Evolutionary conservation across 1,140 invertebrate genomes (phyloP).

Genomic region (Belonocnema kinseyi): DNA sequence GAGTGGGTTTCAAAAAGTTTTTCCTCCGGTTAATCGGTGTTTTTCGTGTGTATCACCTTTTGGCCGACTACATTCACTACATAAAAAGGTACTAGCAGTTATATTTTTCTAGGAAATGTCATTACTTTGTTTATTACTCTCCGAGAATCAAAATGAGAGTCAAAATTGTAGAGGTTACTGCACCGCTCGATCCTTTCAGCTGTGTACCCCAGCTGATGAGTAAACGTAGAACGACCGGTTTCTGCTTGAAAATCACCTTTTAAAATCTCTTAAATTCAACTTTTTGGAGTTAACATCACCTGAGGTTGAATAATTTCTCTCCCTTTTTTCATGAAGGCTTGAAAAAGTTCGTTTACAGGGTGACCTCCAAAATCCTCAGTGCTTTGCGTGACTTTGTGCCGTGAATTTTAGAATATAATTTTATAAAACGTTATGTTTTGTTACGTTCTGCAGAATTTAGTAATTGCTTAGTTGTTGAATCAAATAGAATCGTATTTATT

Average conservation of each 20-base stretch:
- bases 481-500: not conserved
- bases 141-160: not conserved
- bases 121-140: not conserved
- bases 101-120: not conserved
- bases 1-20: constrained; percentile 70
- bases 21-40: constrained; percentile 51
- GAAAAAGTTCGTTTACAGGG: not conserved
- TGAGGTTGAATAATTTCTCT: constrained; percentile 45
- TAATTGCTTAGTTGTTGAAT: constrained; percentile 33
- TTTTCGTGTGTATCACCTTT: constrained; percentile 49
- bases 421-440: not conserved
- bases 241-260: constrained; percentile 50
- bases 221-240: constrained; percentile 47
- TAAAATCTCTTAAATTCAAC: constrained; percentile 30
- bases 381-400: constrained; percentile 5
- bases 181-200: not conserved
- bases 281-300: constrained; percentile 42
- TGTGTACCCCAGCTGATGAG: constrained; percentile 34
- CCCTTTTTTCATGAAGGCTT: constrained; percentile 12
- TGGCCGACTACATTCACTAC: not conserved
- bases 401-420: not conserved
- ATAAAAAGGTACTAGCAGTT: constrained; percentile 33
- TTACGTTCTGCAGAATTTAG: no score
- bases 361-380: not conserved
- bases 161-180: no score